Percentiles rank a stretch among this genome's conserved stretches.
Conservation (phyloP, 1,140 invertebrate genomes). For the Euglossa dilemma region DNA sequence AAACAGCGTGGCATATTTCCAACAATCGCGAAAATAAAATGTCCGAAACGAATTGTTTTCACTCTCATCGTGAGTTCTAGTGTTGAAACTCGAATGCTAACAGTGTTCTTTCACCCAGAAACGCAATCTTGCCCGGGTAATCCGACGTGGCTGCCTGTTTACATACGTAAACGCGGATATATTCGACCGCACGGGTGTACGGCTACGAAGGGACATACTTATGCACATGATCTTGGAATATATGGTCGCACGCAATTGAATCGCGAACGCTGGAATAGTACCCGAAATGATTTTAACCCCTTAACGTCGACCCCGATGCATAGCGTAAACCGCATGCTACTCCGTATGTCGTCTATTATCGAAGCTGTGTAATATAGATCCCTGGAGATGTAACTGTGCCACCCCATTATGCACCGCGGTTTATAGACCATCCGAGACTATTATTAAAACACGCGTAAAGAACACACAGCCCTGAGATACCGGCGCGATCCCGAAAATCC, state of each 20-base stretch:
- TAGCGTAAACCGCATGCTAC: slow-evolving; percentile 17
- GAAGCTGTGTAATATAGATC: slow-evolving; percentile 26
- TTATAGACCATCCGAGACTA: neutral
- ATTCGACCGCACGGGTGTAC: neutral
- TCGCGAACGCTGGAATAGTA: slow-evolving; percentile 9
- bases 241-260: slow-evolving; percentile 19
- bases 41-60: too few relatives aligned
- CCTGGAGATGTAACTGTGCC: slow-evolving; percentile 29
- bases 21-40: too few relatives aligned
- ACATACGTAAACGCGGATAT: neutral
- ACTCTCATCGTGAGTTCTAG: too few relatives aligned
- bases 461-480: neutral
- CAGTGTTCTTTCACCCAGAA: too few relatives aligned
- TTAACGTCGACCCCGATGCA: slow-evolving; percentile 32
- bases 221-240: slow-evolving; percentile 5
- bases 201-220: neutral
- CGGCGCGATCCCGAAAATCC: neutral
- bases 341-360: slow-evolving; percentile 31
- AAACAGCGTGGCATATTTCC: too few relatives aligned
- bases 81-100: too few relatives aligned
- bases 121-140: neutral
- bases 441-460: slow-evolving; percentile 15
- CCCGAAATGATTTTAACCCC: slow-evolving; percentile 40
- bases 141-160: neutral
- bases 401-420: neutral